Conservation (phyloP, 2,113 vertebrate genomes). For the Falco punctatus region DNA sequence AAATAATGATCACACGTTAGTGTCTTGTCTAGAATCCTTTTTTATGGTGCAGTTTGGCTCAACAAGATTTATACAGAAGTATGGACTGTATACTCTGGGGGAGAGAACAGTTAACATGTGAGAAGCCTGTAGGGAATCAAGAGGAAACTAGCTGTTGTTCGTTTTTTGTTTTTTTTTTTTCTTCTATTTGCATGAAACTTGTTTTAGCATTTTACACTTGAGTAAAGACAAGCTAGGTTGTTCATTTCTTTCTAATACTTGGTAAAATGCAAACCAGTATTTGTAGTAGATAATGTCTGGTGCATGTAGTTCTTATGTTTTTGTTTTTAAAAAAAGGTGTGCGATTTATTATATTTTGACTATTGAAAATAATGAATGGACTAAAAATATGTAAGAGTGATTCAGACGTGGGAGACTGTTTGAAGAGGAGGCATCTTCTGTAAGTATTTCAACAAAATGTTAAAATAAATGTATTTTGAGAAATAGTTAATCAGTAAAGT, state of each 20-base stretch:
- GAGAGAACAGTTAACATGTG: neutral
- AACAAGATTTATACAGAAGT: neutral
- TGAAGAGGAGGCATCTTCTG: conserved; percentile 42
- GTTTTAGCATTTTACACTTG: neutral
- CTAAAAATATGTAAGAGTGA: conserved; percentile 49
- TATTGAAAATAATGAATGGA: conserved; percentile 41
- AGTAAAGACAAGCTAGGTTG: neutral
- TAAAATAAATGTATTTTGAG: conserved; percentile 10
- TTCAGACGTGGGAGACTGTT: conserved; percentile 39
- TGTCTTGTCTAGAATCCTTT: neutral
- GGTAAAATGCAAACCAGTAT: neutral
- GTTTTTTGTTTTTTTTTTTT: no score
- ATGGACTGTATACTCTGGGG: fast-evolving
- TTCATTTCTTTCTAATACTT: neutral
- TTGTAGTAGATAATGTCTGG: neutral
- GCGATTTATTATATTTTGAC: neutral
- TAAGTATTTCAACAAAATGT: conserved; percentile 20
- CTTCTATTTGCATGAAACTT: neutral
- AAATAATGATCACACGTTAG: neutral
- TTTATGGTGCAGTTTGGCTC: neutral
- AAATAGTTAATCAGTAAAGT: neutral
- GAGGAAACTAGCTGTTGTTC: neutral
- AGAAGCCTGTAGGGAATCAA: neutral
- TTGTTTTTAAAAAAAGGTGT: neutral
- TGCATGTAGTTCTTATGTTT: neutral